A percentile compares a stretch with the other conserved stretches of the same genome.
Conservation (phyloP, 2,797 vertebrate species). For the Calcarius lapponicus region DNA sequence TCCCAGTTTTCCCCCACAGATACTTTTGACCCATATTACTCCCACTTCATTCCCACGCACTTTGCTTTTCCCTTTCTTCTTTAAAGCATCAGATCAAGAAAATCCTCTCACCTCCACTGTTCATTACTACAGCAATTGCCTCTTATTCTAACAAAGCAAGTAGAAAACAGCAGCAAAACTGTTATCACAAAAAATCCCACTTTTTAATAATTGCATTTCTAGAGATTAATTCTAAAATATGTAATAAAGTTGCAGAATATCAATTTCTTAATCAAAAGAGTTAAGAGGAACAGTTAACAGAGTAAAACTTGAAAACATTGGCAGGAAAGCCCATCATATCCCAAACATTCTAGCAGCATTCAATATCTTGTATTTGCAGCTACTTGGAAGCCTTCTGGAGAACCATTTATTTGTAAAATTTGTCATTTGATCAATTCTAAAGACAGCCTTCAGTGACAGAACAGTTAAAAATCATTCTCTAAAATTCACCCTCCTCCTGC, state of each 20-base stretch:
- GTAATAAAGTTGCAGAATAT: not conserved
- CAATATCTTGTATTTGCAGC: not conserved
- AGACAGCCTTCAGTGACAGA: not conserved
- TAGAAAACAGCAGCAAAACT: not conserved
- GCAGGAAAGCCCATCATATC: not conserved
- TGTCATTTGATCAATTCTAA: not conserved
- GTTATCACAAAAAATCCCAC: not conserved
- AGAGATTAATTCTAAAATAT: not conserved
- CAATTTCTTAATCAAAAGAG: not conserved
- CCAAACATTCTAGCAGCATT: not conserved
- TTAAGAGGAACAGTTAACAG: not conserved
- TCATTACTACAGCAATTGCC: not conserved
- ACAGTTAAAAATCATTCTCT: not conserved
- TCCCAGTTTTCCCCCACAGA: not conserved
- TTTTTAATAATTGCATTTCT: not conserved
- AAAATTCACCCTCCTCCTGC: not conserved
- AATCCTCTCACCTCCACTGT: not conserved
- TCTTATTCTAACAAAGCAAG: not conserved
- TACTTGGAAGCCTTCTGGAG: not conserved
- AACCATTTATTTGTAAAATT: not conserved
- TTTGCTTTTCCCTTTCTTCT: not conserved
- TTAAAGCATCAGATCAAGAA: not conserved
- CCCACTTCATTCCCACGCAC: not conserved
- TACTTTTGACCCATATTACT: not conserved
- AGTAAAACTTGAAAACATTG: not conserved